phyloP scores from a whole-genome alignment of 2,113 vertebrate genomes.

The Crypturellus undulatus region DNA sequence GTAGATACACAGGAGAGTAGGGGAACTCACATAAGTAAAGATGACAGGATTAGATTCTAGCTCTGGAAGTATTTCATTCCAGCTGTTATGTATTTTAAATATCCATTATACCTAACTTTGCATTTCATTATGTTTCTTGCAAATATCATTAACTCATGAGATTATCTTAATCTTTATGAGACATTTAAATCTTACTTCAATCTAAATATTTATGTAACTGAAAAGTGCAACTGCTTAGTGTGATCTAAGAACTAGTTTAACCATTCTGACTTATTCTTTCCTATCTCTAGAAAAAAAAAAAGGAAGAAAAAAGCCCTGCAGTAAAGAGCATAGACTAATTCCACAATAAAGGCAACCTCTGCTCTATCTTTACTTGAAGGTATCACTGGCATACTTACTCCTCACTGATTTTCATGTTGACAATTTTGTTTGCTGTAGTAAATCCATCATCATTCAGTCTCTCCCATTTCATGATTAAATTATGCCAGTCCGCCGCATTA shows the following conservation, averaged over 20 bases:
- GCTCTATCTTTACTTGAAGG: not conserved
- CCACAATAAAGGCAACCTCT: not conserved
- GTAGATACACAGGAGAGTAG: not conserved
- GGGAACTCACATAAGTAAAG: not conserved
- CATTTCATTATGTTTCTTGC: not conserved
- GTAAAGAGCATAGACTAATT: not conserved
- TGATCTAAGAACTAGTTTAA: not conserved
- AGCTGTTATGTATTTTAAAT: not conserved
- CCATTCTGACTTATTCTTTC: not conserved
- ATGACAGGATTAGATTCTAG: not conserved
- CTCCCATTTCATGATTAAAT: conserved; percentile 92
- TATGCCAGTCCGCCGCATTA: conserved; percentile 95
- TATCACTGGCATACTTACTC: conserved; percentile 74
- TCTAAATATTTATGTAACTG: not conserved
- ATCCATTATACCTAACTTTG: not conserved
- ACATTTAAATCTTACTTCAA: not conserved
- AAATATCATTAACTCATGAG: not conserved
- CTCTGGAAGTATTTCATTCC: not conserved
- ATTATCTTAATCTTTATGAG: not conserved
- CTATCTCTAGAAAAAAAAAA: not conserved
- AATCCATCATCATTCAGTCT: conserved; percentile 85
- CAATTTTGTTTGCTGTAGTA: conserved; percentile 78
- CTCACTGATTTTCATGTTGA: conserved; percentile 81
- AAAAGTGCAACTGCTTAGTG: not conserved
- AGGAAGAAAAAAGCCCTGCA: not conserved